phyloP scores from a whole-genome alignment of 1,140 invertebrate genomes.

The Danaus plexippus region DNA sequence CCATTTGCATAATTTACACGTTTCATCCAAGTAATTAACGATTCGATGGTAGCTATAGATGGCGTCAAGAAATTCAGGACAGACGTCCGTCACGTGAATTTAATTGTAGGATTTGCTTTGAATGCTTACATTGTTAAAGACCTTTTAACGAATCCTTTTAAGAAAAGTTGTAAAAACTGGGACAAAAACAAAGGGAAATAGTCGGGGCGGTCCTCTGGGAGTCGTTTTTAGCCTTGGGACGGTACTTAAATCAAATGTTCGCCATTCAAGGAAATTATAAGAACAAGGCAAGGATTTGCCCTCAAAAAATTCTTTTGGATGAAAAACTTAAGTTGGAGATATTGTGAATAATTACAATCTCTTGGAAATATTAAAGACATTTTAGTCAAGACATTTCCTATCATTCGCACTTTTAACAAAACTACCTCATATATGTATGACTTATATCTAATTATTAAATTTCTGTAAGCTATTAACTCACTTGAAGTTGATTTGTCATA shows the following conservation, averaged over 20 bases:
- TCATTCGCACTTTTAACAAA: too few relatives aligned
- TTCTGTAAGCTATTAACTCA: too few relatives aligned
- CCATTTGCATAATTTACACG: slow-evolving; percentile 52
- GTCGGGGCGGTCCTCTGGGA: slow-evolving; percentile 55
- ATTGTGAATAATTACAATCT: slow-evolving; percentile 34
- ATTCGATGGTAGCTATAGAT: slow-evolving; percentile 48
- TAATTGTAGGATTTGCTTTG: slow-evolving; percentile 49
- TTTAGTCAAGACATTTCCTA: not conserved
- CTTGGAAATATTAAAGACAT: slow-evolving; percentile 9
- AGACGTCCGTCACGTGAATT: slow-evolving; percentile 35
- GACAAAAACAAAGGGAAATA: slow-evolving; percentile 63
- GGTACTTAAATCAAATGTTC: slow-evolving; percentile 67
- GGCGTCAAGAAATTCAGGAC: slow-evolving; percentile 34
- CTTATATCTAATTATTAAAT: too few relatives aligned
- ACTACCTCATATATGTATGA: too few relatives aligned
- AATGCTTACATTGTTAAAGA: slow-evolving; percentile 33
- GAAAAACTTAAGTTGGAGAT: slow-evolving; percentile 31
- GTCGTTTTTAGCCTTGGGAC: slow-evolving; percentile 56
- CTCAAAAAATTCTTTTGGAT: slow-evolving; percentile 34
- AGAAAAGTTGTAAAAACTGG: slow-evolving; percentile 59
- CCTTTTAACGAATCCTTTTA: slow-evolving; percentile 46
- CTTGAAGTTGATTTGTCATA: too few relatives aligned
- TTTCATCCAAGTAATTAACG: slow-evolving; percentile 49
- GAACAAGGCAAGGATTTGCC: slow-evolving; percentile 47
- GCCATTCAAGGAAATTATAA: slow-evolving; percentile 66